phyloP scores from a whole-genome alignment of 1,140 invertebrate species.

The Doryteuthis pealeii region DNA sequence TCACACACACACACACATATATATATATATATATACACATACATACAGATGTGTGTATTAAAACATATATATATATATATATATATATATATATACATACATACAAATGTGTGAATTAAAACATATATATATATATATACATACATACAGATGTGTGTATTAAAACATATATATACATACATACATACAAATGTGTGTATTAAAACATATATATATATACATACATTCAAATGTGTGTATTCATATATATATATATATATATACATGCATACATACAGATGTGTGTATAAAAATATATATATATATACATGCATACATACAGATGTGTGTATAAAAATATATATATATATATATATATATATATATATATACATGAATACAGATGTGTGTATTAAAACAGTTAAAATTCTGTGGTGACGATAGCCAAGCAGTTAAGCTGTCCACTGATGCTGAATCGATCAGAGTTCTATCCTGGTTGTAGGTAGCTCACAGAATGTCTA shows the following conservation, averaged over 20 bases:
- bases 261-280: neutral
- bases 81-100: neutral
- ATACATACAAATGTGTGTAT: neutral
- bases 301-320: neutral
- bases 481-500: too few relatives aligned
- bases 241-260: neutral
- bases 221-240: neutral
- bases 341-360: neutral
- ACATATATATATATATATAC: conserved; percentile 8
- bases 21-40: neutral
- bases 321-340: neutral
- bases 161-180: neutral
- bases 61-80: neutral
- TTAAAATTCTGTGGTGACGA: too few relatives aligned
- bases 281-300: neutral
- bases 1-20: neutral
- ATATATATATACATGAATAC: neutral
- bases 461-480: too few relatives aligned
- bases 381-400: too few relatives aligned
- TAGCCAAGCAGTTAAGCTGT: too few relatives aligned
- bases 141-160: neutral
- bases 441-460: too few relatives aligned
- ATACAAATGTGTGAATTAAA: neutral
- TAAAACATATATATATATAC: neutral
- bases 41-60: neutral